Evolutionary conservation across 2,113 vertebrate species (phyloP), one percentile per base, ranked within the genome.

Genomic region (Silurus meridionalis): DNA sequence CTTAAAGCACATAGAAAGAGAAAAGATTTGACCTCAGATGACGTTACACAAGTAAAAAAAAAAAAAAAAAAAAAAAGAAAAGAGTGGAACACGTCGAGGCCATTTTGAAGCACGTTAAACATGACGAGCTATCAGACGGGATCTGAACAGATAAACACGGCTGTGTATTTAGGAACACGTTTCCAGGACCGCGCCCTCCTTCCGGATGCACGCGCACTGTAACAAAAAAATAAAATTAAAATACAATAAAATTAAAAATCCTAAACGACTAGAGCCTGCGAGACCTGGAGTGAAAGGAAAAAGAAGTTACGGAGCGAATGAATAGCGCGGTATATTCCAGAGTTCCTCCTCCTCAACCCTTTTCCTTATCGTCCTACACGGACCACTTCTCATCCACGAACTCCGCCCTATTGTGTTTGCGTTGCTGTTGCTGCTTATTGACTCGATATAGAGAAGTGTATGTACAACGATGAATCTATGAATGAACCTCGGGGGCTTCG

Each of bases 401-500:
- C 48, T 17, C 46, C 61, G 50, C 37, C 67, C 52, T 66, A 55
- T 50, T 79, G 53, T 71, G 85, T 83, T 25, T n/a, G 69, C 19
- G 81, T 71, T 78, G 74, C 50, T 79, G 58, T 80, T 48, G 46
- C 5, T n/a, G 23, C 25, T 55, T 78, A 25, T 15, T 55, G 50
- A 25, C 52, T 78, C 25, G 69, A 67, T 60, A 87, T 57, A 82
- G 81, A 80, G 77, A 85, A 67, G 86, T 83, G 50, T 86, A 87
- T 80, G 83, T 89, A 85, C 64, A 83, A 58, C 21, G 23, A 87
- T 66, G 72, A 81, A 87, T 66, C 75, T 64, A 25, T 64, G 74
- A 79, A 89, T 82, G 64, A 82, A 89, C 61, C 64, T 87, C 28
- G 61, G 80, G 80, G 88, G 64, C 84, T 79, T 77, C 53, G 21